Base-by-base conservation (phyloP, 2,888 invertebrate species). In the Ophioninae sp. region DNA sequence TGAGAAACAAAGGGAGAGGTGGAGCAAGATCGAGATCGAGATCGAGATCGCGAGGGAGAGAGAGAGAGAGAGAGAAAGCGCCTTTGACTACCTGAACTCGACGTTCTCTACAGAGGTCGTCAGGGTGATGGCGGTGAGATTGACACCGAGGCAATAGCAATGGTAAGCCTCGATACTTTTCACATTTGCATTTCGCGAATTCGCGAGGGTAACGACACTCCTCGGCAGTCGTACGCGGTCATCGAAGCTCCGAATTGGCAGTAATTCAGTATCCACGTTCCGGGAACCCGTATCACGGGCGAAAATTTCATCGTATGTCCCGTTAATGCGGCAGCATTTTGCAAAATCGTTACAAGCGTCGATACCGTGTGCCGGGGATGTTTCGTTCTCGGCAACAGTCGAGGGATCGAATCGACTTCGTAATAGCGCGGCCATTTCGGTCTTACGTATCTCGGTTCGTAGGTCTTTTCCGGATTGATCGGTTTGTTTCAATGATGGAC, bases 61-160 rank as follows among this genome's bases (percentile, higher is more conserved):
- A 17, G 50, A 13, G 50, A 50, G 50, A 50, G 8, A 67, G 6
- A 67, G 5, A n/a, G 7, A 30, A 13, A 39, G n/a, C 41, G 21
- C 13, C 37, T 17, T 70, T 37, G 59, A 72, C 69, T 89, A 92
- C 92, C 91, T 88, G 83, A 92, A 91, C 86, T 92, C 91, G 41
- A 92, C 86, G 76, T 88, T 88, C 84, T 88, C 77, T 44, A 88
- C 84, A 44, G 86, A 81, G 62, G 87, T 77, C 61, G 85, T 86
- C 70, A 91, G 86, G 85, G 88, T 89, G 56, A 93, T 88, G 13
- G 86, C 84, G 13, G 86, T 86, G 50, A 93, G 86, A 72, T 79
- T 77, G 30, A 93, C 86, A 80, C 88, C 88, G 30, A 93, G 84
- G 77, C 89, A 90, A 80, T 91, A 93, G 79, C 89, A 91, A 56